Evolutionary conservation across 2,888 invertebrate species (phyloP), one percentile per base, ranked within the genome.

Genomic region (Aelia acuminata): DNA sequence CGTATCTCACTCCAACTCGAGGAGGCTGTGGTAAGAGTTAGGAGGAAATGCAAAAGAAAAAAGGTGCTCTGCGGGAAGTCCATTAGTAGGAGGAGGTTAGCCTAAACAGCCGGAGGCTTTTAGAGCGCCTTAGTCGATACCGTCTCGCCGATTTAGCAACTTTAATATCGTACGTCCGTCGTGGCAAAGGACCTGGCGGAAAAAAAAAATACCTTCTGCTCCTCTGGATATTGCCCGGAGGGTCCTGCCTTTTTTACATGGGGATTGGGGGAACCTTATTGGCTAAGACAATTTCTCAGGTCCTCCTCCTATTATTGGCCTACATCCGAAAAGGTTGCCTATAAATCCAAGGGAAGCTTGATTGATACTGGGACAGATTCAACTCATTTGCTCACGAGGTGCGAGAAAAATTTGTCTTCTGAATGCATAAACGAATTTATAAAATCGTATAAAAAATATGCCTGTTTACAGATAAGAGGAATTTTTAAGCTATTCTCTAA

Each of bases 211-310:
- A 75, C 75, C 75, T 75, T 47, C 11, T 5, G 18, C 22, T 43
- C 11, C 80, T 3, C 22, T 43, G 80, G 80, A 80, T 80, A 80
- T 80, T 80, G 39, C 80, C 15, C n/a, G 15, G 39, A 7, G 43
- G 80, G 43, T 10, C 80, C 80, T 43, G 10, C 80, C 43, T 80
- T 80, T 80, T 80, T 80, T 80, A 80, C 43, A 47, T 43, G 35
- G 20, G 80, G 80, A 80, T 80, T 35, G 80, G n/a, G n/a, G n/a
- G 43, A 80, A 43, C 80, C 80, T 80, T 80, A 80, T 80, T 80
- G 80, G 80, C 80, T 80, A 80, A 80, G 80, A 80, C 80, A 80
- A 80, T 80, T 80, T 80, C 80, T 80, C 80, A n/a, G 80, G 80
- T 80, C 80, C 35, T 70, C 63, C 63, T 70, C 63, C 63, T 70